Base-by-base conservation (phyloP, 2,888 invertebrate species). In the Punctoribates punctum region DNA sequence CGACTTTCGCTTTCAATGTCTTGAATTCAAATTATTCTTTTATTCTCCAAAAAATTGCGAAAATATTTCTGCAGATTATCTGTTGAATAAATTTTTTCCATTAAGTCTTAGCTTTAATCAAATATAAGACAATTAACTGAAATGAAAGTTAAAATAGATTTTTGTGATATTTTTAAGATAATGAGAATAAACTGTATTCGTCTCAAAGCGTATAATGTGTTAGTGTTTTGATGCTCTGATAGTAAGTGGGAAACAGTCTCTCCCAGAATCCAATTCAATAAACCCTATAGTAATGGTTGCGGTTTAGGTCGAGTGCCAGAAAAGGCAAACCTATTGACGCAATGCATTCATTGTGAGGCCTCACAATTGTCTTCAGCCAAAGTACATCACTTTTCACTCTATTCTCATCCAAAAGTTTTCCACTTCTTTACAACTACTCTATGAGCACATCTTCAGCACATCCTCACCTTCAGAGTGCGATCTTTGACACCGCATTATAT, bases 261-360 rank as follows among this genome's bases (percentile, higher is more conserved):
- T 13, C 46, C 15, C 17, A 15, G 15, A 48, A 48, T 15, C 20
- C 8, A n/a, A 54, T 8, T 54, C n/a, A 27, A 8, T 62, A 25
- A 62, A 62, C 62, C 62, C 62, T 62, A 62, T 62, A 62, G 27
- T 54, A 54, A n/a, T 54, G n/a, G 54, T 62, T 34, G 62, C 27
- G 62, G 62, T 62, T 62, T 62, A 62, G 62, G 29, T 27, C 17
- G 29, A 62, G 15, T 62, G 62, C 62, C 25, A 62, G 25, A 62
- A 20, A 20, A 11, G 27, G 62, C 25, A 25, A 62, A 62, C 25
- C 62, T 62, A 62, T 62, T 27, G 29, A 25, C 27, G 29, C 27
- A 62, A 62, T 62, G 3, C 27, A 15, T 8, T 27, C 29, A 62
- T 13, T 27, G n/a, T 29, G 5, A 15, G 11, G 27, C 34, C 34